phyloP scores from a whole-genome alignment of 1,140 invertebrate species.

The Diachasma alloeum region DNA sequence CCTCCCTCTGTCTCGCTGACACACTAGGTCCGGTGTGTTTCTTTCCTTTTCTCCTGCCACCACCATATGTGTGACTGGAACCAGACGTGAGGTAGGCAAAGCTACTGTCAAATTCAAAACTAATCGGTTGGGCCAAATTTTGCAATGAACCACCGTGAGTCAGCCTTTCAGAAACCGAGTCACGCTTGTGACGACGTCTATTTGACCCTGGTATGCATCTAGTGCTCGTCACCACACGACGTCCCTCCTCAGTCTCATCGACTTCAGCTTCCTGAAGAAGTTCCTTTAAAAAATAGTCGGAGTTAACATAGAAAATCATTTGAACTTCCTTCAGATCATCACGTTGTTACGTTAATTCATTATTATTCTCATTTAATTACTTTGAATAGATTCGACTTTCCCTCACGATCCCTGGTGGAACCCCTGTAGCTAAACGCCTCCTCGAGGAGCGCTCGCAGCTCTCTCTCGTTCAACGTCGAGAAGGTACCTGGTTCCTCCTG shows the following conservation, averaged over 20 bases:
- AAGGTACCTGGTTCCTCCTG: slow-evolving; percentile 70
- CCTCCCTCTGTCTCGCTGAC: slow-evolving; percentile 73
- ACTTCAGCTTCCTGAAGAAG: slow-evolving; percentile 70
- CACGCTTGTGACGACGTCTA: slow-evolving; percentile 59
- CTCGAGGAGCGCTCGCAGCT: slow-evolving; percentile 75
- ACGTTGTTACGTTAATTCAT: neutral
- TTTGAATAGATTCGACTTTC: slow-evolving; percentile 79
- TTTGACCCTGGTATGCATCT: slow-evolving; percentile 57
- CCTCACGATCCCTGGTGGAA: slow-evolving; percentile 78
- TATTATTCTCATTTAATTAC: slow-evolving; percentile 55
- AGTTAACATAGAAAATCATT: neutral
- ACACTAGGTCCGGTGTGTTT: slow-evolving; percentile 60
- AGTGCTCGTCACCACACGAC: slow-evolving; percentile 53
- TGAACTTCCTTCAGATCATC: too few relatives aligned
- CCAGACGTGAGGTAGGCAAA: slow-evolving; percentile 56
- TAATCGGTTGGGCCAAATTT: slow-evolving; percentile 64
- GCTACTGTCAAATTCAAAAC: slow-evolving; percentile 58
- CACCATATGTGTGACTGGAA: slow-evolving; percentile 56
- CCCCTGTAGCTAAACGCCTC: slow-evolving; percentile 79
- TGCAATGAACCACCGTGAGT: slow-evolving; percentile 69
- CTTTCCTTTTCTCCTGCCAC: slow-evolving; percentile 53
- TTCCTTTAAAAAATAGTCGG: slow-evolving; percentile 54
- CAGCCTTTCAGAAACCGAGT: slow-evolving; percentile 64
- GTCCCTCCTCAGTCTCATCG: slow-evolving; percentile 64
- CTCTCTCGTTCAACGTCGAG: slow-evolving; percentile 73